A percentile compares a stretch with the other conserved stretches of the same genome.
Conservation (phyloP, 2,888 invertebrate genomes). For the Tortrix viridana region DNA sequence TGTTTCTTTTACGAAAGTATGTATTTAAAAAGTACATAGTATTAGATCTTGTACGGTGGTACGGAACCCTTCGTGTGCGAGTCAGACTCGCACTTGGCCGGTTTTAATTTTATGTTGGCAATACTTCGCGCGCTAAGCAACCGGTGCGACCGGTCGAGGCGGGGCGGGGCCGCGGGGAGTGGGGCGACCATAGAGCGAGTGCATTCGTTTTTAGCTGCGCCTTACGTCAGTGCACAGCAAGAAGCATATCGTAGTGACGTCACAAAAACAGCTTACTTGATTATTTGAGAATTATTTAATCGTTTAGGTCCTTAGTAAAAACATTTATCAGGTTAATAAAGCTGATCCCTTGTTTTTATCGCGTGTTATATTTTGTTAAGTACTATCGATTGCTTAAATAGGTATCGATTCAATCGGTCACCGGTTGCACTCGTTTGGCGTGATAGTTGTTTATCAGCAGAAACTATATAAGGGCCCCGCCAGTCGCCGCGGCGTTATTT, state of each 20-base stretch:
- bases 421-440: slow-evolving; percentile 56
- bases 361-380: slow-evolving; percentile 25
- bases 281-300: slow-evolving; percentile 25
- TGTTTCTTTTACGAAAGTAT: no score
- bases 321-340: slow-evolving; percentile 29
- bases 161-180: slow-evolving; percentile 20
- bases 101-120: slow-evolving; percentile 30
- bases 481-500: slow-evolving; percentile 56
- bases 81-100: no score
- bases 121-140: slow-evolving; percentile 16
- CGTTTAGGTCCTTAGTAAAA: slow-evolving; percentile 12
- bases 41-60: no score
- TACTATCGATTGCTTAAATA: slow-evolving; percentile 28
- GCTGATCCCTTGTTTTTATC: slow-evolving; percentile 31
- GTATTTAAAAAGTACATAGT: no score
- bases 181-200: slow-evolving; percentile 17
- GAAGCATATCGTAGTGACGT: slow-evolving; percentile 21
- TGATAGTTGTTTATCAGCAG: slow-evolving; percentile 67
- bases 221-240: slow-evolving; percentile 17
- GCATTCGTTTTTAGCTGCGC: slow-evolving; percentile 13
- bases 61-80: no score
- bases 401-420: slow-evolving; percentile 34
- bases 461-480: slow-evolving; percentile 64
- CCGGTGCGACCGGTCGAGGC: slow-evolving; percentile 32
- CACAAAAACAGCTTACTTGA: slow-evolving; percentile 24